These are phyloP conservation scores for Acropora tenuis DNA, from an alignment of 64 coral and sea anemone species.

Conservation along the genomic window DNA sequence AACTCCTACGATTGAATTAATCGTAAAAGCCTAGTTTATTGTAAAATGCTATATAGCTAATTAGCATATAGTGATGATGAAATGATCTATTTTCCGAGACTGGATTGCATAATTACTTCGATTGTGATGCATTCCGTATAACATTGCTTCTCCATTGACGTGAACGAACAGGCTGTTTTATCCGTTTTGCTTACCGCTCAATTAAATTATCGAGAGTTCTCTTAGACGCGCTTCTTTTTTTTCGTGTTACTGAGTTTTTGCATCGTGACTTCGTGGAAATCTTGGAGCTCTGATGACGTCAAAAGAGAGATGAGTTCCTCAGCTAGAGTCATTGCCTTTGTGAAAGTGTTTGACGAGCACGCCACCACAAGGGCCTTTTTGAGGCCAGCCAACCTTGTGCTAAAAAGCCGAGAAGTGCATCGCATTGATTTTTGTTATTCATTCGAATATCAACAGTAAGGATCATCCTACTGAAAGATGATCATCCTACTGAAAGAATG, in stretches of 20 bases:
- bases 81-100: constrained; percentile 24
- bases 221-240: neutral
- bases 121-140: neutral
- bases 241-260: constrained; percentile 8
- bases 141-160: neutral
- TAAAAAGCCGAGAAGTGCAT: too few species aligned
- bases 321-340: neutral
- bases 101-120: neutral
- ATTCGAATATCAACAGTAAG: too few species aligned
- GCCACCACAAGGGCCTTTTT: neutral
- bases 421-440: too few species aligned
- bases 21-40: neutral
- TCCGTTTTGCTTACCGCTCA: neutral
- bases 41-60: neutral
- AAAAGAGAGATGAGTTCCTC: neutral
- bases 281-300: neutral
- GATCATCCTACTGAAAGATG: too few species aligned
- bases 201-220: neutral
- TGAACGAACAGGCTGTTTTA: neutral
- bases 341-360: neutral
- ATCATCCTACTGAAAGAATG: too few species aligned
- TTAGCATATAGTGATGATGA: constrained; percentile 26
- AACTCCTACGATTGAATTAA: neutral
- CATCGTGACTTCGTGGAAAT: constrained; percentile 35
- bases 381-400: neutral